A percentile compares a stretch with the other conserved stretches of the same genome.
phyloP scores from a whole-genome alignment of 1,140 invertebrate genomes.

The Gonioctena quinquepunctata region DNA sequence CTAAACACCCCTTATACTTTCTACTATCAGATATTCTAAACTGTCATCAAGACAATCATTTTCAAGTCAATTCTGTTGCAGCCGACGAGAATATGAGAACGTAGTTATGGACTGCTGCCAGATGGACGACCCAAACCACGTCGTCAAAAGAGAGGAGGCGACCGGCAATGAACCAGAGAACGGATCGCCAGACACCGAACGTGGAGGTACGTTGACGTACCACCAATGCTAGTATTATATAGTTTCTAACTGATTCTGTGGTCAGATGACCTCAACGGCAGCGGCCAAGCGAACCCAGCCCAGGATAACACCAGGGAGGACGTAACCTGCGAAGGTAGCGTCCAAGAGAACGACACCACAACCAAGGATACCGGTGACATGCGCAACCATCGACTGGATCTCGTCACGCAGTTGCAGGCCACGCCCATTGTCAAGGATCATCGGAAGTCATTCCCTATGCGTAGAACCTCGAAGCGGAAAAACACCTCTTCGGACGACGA shows the following conservation, averaged over 20 bases:
- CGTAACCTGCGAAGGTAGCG: constrained; percentile 49
- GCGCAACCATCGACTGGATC: constrained; percentile 59
- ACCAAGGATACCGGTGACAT: constrained; percentile 61
- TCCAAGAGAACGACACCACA: constrained; percentile 43
- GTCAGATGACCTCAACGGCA: constrained; percentile 62
- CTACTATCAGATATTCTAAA: no score
- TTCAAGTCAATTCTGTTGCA: constrained; percentile 57
- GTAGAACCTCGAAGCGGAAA: constrained; percentile 61
- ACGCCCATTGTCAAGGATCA: constrained; percentile 33
- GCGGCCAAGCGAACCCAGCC: constrained; percentile 61
- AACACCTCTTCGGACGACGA: constrained; percentile 63
- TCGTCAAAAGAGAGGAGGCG: constrained; percentile 77
- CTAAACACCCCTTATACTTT: no score
- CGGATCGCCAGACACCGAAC: constrained; percentile 83
- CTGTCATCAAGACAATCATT: no score
- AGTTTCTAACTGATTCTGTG: constrained; percentile 40
- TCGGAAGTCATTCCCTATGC: constrained; percentile 43
- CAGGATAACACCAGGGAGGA: constrained; percentile 61
- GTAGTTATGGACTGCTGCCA: constrained; percentile 92
- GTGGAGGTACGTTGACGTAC: constrained; percentile 64
- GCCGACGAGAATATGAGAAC: constrained; percentile 87
- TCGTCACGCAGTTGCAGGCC: constrained; percentile 56
- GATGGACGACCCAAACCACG: constrained; percentile 77
- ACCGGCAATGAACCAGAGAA: constrained; percentile 81
- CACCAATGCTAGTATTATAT: constrained; percentile 49